These are phyloP conservation scores for Nothoprocta pentlandii DNA, from an alignment of 2,113 vertebrate species.

Conservation along the genomic window DNA sequence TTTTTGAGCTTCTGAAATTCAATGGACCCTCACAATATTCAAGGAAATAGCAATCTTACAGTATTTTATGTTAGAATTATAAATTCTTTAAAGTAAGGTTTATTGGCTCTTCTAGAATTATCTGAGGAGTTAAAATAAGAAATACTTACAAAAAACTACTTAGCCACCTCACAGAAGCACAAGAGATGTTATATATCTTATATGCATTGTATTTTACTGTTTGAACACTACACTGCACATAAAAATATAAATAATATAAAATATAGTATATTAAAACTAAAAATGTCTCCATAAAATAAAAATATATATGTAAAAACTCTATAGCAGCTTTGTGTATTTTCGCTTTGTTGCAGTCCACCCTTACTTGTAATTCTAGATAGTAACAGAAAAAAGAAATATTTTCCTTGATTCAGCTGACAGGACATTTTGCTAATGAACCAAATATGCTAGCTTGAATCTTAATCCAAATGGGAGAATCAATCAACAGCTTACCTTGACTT, in stretches of 20 bases:
- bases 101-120: neutral
- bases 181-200: neutral
- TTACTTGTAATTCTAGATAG: neutral
- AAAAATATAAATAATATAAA: too few relatives aligned
- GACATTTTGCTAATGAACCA: neutral
- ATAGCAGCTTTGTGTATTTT: neutral
- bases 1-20: neutral
- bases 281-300: too few relatives aligned
- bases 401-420: neutral
- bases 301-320: neutral
- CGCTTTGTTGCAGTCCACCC: neutral
- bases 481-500: neutral
- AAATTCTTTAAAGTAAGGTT: neutral
- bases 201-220: neutral
- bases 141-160: neutral
- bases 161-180: neutral
- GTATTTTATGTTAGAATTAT: neutral
- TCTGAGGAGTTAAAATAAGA: neutral
- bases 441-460: neutral
- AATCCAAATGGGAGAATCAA: neutral
- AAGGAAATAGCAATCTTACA: neutral
- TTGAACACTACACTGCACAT: neutral
- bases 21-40: neutral
- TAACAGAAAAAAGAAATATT: neutral
- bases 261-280: too few relatives aligned